Evolutionary conservation across 1,140 invertebrate genomes (phyloP), one percentile per base, ranked within the genome.

Genomic region (Pachypsylla venusta): DNA sequence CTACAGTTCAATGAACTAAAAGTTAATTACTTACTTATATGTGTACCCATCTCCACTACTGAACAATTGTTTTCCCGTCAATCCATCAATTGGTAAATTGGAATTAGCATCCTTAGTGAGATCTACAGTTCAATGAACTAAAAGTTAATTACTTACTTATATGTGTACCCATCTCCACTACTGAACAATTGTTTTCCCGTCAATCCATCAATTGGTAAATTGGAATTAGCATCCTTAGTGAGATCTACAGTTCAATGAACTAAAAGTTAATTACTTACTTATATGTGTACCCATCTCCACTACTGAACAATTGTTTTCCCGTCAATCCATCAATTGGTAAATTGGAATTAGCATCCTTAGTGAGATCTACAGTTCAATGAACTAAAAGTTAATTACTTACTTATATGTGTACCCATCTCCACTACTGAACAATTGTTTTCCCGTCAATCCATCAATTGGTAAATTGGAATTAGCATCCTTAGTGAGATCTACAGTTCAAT

Each of bases 341-440:
- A 56, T 65, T 22, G 3, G 42, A 48, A 3, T 7, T 19, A 5
- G 42, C 42, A 48, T 48, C 42, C 42, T 48, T 48, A n/a, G 16
- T 48, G 22, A n/a, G 22, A 22, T 48, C 42, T 4, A 48, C 42
- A 48, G n/a, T n/a, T n/a, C n/a, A n/a, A n/a, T n/a, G n/a, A n/a
- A n/a, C n/a, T n/a, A n/a, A n/a, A n/a, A n/a, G n/a, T n/a, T n/a
- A n/a, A n/a, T n/a, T n/a, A 74, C 79, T 76, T 74, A 86, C 83
- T 88, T 86, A 74, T 89, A 89, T 19, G 93, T 97, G 2, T 96
- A 74, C 7, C 93, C 93, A 66, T 94, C 89, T 16, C 90, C 89
- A 58, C 80, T 79, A 3, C 77, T 73, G 68, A 98, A 95, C 28
- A 97, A 77, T 65, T 93, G 81, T 1, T 76, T 73, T 14, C 88